phyloP scores from a whole-genome alignment of 2,888 invertebrate genomes.

The Ormyrus thymus region DNA sequence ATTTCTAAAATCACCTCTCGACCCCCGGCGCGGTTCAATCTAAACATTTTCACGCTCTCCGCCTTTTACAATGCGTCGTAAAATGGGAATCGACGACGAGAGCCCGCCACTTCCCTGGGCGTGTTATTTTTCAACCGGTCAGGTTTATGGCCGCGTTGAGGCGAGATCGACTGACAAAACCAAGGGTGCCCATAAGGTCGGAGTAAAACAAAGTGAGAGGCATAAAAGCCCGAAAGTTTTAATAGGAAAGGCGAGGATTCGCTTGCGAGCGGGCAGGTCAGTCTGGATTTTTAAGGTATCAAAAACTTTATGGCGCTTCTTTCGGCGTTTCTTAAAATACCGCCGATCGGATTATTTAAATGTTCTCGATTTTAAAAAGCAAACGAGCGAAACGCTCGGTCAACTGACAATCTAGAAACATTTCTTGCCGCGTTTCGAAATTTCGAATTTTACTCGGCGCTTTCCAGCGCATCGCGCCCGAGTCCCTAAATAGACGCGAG shows the following conservation, averaged over 20 bases:
- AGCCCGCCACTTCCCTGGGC: background rate
- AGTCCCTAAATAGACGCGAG: too few species aligned
- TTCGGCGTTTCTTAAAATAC: too few species aligned
- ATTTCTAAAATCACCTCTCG: slow-evolving; percentile 17
- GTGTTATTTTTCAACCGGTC: slow-evolving; percentile 7
- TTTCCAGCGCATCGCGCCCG: too few species aligned
- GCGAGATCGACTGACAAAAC: slow-evolving; percentile 17
- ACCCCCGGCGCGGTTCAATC: slow-evolving; percentile 12
- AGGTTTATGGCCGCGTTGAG: slow-evolving; percentile 21
- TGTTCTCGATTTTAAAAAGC: too few species aligned
- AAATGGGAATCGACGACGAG: slow-evolving; percentile 42
- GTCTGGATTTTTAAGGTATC: too few species aligned
- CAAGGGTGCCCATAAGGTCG: background rate
- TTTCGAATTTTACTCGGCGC: too few species aligned
- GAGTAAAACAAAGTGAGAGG: background rate
- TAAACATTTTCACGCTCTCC: slow-evolving; percentile 40
- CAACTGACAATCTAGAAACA: too few species aligned
- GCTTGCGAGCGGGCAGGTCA: too few species aligned
- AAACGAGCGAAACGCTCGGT: too few species aligned
- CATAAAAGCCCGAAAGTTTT: slow-evolving; percentile 3
- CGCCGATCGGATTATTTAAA: too few species aligned
- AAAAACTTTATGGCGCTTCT: too few species aligned
- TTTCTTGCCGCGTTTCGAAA: too few species aligned
- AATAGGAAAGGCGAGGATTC: background rate
- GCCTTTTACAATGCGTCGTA: slow-evolving; percentile 50